Percentiles rank a stretch among this genome's conserved stretches.
phyloP scores from a whole-genome alignment of 2,797 vertebrate species.

The Neopelma chrysocephalum region DNA sequence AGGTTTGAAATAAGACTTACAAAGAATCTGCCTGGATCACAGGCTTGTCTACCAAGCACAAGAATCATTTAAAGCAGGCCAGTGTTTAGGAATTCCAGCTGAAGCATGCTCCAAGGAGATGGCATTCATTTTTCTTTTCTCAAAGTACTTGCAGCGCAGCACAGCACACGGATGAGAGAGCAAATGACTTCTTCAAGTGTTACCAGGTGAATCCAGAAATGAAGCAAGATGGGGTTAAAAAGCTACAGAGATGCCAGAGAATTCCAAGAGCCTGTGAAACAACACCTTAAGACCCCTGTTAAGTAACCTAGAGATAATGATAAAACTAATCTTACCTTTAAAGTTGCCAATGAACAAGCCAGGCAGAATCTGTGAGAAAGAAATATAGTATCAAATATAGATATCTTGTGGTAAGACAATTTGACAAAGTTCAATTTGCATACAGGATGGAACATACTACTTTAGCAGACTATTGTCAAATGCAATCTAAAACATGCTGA shows the following conservation, averaged over 20 bases:
- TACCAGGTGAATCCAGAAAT: not conserved
- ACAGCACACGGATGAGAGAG: not conserved
- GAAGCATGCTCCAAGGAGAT: not conserved
- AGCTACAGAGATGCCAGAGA: not conserved
- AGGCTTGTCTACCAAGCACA: not conserved
- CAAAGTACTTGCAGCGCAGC: not conserved
- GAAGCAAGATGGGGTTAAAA: not conserved
- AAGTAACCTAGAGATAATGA: not conserved
- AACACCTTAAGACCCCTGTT: not conserved
- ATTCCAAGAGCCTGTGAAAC: not conserved
- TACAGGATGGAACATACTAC: constrained; percentile 68
- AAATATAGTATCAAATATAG: constrained; percentile 71
- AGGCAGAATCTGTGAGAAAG: constrained; percentile 87
- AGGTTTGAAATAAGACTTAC: constrained; percentile 53
- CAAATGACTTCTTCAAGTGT: not conserved
- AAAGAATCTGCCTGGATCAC: not conserved
- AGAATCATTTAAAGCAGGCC: not conserved
- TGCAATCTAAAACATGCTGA: not conserved
- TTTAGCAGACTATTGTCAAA: constrained; percentile 22
- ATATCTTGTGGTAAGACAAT: constrained; percentile 50
- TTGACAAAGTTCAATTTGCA: constrained; percentile 45
- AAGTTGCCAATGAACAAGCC: constrained; percentile 94
- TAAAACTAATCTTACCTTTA: constrained; percentile 83
- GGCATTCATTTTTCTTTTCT: not conserved
- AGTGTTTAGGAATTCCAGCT: not conserved